Evolutionary conservation across 1,140 invertebrate species (phyloP).

Genomic region (Meloidogyne floridensis): DNA sequence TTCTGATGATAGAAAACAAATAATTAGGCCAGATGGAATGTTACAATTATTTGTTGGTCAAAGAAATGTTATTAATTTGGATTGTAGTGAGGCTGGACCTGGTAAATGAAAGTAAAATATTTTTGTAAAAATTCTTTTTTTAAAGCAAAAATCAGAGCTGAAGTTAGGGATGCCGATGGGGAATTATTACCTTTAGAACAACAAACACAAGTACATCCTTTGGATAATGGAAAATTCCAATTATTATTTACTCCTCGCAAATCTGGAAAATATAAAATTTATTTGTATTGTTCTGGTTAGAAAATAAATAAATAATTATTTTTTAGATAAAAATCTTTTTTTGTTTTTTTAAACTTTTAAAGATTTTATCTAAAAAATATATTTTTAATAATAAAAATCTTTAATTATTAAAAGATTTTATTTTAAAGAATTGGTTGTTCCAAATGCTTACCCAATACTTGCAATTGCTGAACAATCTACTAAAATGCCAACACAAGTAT

Average conservation of each 20-base stretch:
- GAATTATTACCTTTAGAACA: slow-evolving; percentile 67
- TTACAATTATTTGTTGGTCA: slow-evolving; percentile 67
- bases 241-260: slow-evolving; percentile 67
- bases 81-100: slow-evolving; percentile 73
- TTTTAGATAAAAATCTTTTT: not conserved
- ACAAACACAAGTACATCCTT: slow-evolving; percentile 54
- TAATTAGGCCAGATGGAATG: slow-evolving; percentile 65
- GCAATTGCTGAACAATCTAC: slow-evolving; percentile 42
- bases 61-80: slow-evolving; percentile 72
- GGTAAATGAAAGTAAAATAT: slow-evolving; percentile 65
- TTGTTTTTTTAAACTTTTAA: not conserved
- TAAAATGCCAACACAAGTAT: not conserved
- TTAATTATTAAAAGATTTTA: not conserved
- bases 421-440: slow-evolving; percentile 69
- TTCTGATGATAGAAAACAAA: slow-evolving; percentile 71
- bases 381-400: too few relatives aligned
- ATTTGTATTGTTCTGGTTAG: slow-evolving; percentile 68
- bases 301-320: not conserved
- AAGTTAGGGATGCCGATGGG: slow-evolving; percentile 73
- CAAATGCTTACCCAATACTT: slow-evolving; percentile 67
- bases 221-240: slow-evolving; percentile 66
- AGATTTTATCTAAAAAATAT: not conserved
- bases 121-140: not conserved
- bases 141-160: slow-evolving; percentile 71
- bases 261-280: slow-evolving; percentile 69